Evolutionary conservation across 2,888 invertebrate species (phyloP).

Genomic region (Pyrrhosoma nymphula): DNA sequence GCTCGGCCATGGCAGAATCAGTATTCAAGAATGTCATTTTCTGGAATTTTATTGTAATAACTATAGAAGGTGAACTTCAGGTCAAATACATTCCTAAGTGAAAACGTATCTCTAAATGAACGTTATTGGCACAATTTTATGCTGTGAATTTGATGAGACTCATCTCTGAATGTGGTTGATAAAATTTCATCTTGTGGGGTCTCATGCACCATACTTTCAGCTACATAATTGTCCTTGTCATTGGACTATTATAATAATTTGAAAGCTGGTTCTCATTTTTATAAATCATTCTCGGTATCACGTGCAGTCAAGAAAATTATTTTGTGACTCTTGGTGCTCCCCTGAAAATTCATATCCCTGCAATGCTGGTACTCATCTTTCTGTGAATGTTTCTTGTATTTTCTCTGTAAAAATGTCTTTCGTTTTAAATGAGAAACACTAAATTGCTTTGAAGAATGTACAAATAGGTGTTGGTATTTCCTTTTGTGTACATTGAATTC

Average conservation of each 20-base stretch:
- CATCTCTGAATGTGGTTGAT: neutral
- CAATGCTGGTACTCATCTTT: neutral
- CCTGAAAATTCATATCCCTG: neutral
- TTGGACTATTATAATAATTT: neutral
- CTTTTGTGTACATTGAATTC: no score
- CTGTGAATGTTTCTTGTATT: neutral
- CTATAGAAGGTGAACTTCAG: neutral
- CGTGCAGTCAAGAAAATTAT: neutral
- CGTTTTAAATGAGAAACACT: neutral
- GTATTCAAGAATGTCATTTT: slow-evolving; percentile 3
- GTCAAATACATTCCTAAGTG: neutral
- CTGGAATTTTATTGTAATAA: neutral
- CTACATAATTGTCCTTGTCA: neutral
- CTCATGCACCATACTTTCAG: neutral
- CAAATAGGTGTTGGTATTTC: neutral
- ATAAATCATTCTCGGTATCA: neutral
- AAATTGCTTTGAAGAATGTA: neutral
- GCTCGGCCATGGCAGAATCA: neutral
- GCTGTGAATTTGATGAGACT: neutral
- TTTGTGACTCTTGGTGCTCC: neutral
- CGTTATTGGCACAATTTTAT: neutral
- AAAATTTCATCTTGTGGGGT: neutral
- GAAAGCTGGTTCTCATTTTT: neutral
- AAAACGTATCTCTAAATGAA: neutral
- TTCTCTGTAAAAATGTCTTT: neutral